Evolutionary conservation across 2,113 vertebrate genomes (phyloP).

Genomic region (Epinephelus lanceolatus): DNA sequence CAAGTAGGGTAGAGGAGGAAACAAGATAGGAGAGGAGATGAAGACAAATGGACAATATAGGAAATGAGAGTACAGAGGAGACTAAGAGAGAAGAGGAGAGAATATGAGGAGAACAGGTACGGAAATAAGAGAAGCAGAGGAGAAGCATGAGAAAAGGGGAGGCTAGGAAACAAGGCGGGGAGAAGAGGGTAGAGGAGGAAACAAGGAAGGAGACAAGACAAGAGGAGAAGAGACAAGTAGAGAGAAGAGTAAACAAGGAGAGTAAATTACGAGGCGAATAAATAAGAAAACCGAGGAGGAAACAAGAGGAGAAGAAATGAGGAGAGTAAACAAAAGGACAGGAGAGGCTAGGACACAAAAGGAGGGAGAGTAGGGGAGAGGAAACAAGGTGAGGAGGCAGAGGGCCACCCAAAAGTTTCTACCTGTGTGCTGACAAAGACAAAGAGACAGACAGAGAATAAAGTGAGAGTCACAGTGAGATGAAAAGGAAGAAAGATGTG

Average conservation of each 20-base stretch:
- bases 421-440: background rate
- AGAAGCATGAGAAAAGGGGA: background rate
- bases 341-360: background rate
- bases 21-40: no score
- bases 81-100: background rate
- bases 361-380: background rate
- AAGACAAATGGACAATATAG: no score
- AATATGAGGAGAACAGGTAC: background rate
- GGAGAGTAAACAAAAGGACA: background rate
- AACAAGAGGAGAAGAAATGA: background rate
- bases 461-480: background rate
- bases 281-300: no score
- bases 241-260: background rate
- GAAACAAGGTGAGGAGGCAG: background rate
- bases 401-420: background rate
- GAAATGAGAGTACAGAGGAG: no score
- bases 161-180: background rate
- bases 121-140: background rate
- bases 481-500: constrained; percentile 24
- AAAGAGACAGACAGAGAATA: background rate
- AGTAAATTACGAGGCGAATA: background rate
- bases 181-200: background rate
- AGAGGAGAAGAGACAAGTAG: no score
- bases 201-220: background rate
- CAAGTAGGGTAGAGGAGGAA: background rate